phyloP scores from a whole-genome alignment of 2,888 invertebrate genomes.

The Eristalis arbustorum region DNA sequence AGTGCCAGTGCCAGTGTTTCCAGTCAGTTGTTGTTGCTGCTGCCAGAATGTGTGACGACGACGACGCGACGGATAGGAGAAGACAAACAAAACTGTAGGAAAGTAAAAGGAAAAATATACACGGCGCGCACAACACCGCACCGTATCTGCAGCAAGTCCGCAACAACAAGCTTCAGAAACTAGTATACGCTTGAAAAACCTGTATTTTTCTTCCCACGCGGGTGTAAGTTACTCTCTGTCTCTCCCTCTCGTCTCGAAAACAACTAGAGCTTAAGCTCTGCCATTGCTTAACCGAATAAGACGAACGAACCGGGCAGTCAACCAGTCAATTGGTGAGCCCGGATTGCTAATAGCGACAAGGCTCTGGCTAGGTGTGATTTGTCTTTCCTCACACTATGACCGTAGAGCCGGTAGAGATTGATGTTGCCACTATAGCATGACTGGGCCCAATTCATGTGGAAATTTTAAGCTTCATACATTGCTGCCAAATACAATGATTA shows the following conservation, averaged over 20 bases:
- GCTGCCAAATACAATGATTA: conserved; percentile 23
- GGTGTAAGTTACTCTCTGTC: not conserved
- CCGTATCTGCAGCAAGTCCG: no score
- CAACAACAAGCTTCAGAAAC: conserved; percentile 13
- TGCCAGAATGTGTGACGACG: conserved; percentile 49
- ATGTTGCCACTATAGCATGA: conserved; percentile 22
- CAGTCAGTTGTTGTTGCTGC: not conserved
- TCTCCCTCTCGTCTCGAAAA: not conserved
- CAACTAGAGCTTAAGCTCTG: conserved; percentile 11
- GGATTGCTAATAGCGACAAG: conserved; percentile 53
- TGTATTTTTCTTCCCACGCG: conserved; percentile 70
- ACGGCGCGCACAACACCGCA: not conserved
- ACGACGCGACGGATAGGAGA: conserved; percentile 11
- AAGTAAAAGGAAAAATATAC: conserved; percentile 64
- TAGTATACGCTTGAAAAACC: conserved; percentile 56
- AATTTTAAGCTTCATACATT: conserved; percentile 16
- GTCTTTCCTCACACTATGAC: conserved; percentile 36
- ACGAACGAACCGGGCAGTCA: not conserved
- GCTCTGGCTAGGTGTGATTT: conserved; percentile 28
- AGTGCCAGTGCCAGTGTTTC: conserved; percentile 15
- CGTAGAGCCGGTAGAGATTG: not conserved
- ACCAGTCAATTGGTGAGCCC: not conserved
- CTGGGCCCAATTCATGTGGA: conserved; percentile 43
- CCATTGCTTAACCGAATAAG: conserved; percentile 49
- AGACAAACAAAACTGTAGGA: conserved; percentile 35